Base-by-base conservation (phyloP, 2,888 invertebrate species). In the Hemithea aestivaria region DNA sequence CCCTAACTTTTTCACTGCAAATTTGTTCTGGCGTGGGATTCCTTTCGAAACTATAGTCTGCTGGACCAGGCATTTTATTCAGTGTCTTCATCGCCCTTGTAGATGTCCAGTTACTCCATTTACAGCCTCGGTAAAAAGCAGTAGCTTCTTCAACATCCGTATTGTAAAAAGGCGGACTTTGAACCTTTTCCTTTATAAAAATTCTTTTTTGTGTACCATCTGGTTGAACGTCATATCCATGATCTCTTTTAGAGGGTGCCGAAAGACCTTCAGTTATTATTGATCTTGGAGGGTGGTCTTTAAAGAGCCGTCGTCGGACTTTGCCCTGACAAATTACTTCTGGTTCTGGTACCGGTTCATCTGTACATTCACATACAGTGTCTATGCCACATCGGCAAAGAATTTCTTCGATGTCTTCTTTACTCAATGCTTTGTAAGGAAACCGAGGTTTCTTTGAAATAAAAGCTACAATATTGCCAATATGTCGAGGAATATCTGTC, bases 91-190 rank as follows among this genome's bases (percentile, higher is more conserved):
- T 25, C 7, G 50, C 39, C 35, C 69, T 59, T 40, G 56, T 57
- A 8, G 74, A 61, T 35, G 66, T 73, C 63, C 77, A 59, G 11
- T 58, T 51, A 58, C 83, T 81, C 85, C 84, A 83, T 68, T 83
- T 84, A 25, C 83, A 84, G 2, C 84, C 84, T 3, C 49, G 69
- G 46, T 83, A 85, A 59, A 68, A 82, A 20, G 63, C 53, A 10
- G 75, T 73, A 2, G 59, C 61, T 34, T 76, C 76, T 6, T 55
- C 51, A n/a, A 77, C 62, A 33, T 45, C 57, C 1, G 63, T 35
- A 39, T 83, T 53, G 54, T 81, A 82, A 52, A 82, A 77, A 7
- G 72, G 72, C 9, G 75, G 76, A 24, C 61, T 52, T 30, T 58
- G 44, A 22, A 61, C 48, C 26, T 31, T 38, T 16, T 41, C 29